Base-by-base conservation (phyloP, 2,797 vertebrate species). In the Cygnus olor region DNA sequence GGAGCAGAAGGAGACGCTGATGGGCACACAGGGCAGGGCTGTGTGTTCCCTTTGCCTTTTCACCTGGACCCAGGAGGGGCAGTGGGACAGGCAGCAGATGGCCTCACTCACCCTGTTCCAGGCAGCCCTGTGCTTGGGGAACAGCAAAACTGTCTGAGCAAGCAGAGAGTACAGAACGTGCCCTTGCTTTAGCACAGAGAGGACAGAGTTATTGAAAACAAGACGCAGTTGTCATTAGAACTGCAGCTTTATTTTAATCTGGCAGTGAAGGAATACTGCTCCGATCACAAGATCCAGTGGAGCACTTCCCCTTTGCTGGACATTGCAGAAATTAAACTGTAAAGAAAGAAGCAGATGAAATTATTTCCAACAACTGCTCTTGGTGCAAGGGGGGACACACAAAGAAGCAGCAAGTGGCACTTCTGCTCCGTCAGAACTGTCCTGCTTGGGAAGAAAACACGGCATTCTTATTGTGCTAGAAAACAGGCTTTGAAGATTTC, bases 171-270 rank as follows among this genome's bases (percentile, higher is more conserved):
- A 3, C 1, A 4, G 40, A 10, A 70, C 27, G 28, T 25, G 7
- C 44, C 53, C 64, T n/a, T 27, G 5, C n/a, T 66, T 30, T 34
- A 4, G n/a, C 19, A 0, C 1, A 9, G n/a, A 4, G 4, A 27
- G 28, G 42, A 30, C 10, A 36, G 60, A 25, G 44, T 16, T 32
- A 92, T 3, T 3, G 24, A 58, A 58, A 66, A 40, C 19, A 76
- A 80, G 86, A 77, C 42, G 12, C 56, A 9, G 65, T 61, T 34
- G 11, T 34, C 44, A 6, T 63, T 56, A 11, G 69, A 42, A 18
- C 4, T 42, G 61, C 65, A 84, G 87, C 36, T 96, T 95, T 96
- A 95, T 94, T 93, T 11, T 5, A 9, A 57, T n/a, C 58, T 36
- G 1, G 2, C 10, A 40, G 63, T 8, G 71, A 71, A 65, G 79